Evolutionary conservation across 1,140 invertebrate genomes (phyloP), one percentile per base, ranked within the genome.

Genomic region (Lasioglossum albipes): DNA sequence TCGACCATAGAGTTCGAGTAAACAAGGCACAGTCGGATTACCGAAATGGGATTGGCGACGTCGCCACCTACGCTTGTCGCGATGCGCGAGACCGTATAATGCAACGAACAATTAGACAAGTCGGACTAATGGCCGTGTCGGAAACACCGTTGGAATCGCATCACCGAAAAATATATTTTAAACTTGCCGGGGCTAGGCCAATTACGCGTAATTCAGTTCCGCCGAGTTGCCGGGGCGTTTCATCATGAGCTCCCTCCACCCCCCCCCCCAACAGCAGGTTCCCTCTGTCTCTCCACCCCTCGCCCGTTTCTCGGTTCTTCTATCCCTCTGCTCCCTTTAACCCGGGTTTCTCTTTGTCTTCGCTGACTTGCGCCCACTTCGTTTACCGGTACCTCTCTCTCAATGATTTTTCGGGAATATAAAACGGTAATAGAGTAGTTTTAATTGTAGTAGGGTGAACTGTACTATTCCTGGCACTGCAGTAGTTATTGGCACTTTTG

Each of bases 121-220:
- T 86, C 84, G 81, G 84, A 85, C 87, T 90, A 90, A 91, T 90
- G 89, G 87, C 59, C 73, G 71, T 62, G 84, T 69, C 82, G 83
- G 81, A 85, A 88, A 84, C 81, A 74, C 41, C 52, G n/a, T 22
- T 41, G 81, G 75, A 91, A 91, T 91, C 84, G 80, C 85, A 84
- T 87, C 79, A 72, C 61, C 66, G 45, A 82, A 84, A 90, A 90
- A 90, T 91, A 90, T 89, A 91, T 91, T 90, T 90, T 87, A 85
- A 88, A 91, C 86, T 91, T 86, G 27, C 78, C 65, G 75, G 75
- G 65, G 16, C 84, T 84, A 87, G 87, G 88, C 87, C 90, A 89
- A 91, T 91, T 91, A 91, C 80, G 79, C 82, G 72, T 91, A 90
- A 91, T 89, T 91, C 82, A 73, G 79, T 90, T 89, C 57, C 18